These are phyloP conservation scores for Leptopilina boulardi DNA, from an alignment of 1,140 invertebrate species.

Conservation along the genomic window DNA sequence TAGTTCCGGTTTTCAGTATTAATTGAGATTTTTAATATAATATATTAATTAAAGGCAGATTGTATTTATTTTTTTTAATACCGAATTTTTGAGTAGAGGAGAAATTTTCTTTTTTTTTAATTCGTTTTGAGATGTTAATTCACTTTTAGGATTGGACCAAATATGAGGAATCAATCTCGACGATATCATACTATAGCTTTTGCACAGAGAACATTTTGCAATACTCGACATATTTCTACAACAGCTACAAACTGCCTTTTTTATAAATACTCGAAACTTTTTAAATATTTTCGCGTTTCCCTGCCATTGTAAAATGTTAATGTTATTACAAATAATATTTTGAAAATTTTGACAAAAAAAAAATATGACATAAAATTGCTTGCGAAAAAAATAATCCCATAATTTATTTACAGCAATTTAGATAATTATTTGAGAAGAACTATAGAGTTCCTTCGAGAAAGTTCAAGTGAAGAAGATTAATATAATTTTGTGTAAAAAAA, in stretches of 20 bases:
- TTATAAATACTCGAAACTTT: constrained; percentile 45
- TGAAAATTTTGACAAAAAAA: too few species aligned
- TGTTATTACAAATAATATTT: background rate
- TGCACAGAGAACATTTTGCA: constrained; percentile 37
- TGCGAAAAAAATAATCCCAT: constrained; percentile 27
- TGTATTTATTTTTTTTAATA: constrained; percentile 5
- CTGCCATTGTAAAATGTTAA: constrained; percentile 7
- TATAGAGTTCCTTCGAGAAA: constrained; percentile 3
- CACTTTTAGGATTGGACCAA: constrained; percentile 54
- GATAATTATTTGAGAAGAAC: constrained; percentile 37
- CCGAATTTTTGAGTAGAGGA: background rate
- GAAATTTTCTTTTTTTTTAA: background rate
- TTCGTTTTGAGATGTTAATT: constrained; percentile 38
- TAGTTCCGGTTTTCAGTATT: background rate
- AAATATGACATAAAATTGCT: background rate
- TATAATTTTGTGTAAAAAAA: background rate
- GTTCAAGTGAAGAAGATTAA: background rate
- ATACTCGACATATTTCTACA: constrained; percentile 19
- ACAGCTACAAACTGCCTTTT: constrained; percentile 42
- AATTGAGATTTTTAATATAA: background rate
- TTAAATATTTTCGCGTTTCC: constrained; percentile 36
- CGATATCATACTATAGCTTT: constrained; percentile 57
- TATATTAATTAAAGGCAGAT: background rate
- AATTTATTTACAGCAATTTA: constrained; percentile 38
- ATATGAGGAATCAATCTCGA: constrained; percentile 53